Evolutionary conservation across 30 jellyfish, hydroid and myxozoan genomes (phyloP), one percentile per base, ranked within the genome.

Genomic region (Turritopsis dohrnii): DNA sequence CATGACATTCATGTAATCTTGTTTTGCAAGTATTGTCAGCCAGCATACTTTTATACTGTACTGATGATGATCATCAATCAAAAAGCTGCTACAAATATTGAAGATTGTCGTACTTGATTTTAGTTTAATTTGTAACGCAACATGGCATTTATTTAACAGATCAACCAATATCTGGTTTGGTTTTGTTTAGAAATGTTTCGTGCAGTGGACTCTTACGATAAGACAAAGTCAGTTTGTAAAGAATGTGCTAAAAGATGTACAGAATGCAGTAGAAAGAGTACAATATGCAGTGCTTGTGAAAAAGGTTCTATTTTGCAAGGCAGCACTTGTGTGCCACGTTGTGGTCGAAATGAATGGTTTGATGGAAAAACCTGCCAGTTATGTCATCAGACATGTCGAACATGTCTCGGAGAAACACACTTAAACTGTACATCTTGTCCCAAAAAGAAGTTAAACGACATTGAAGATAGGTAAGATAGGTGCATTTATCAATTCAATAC

Each of bases 351-450:
- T 72, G 80, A 87, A 81, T 94, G 72, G 89, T 83, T 88, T 23
- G 94, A 87, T 71, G 95, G 96, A 74, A 53, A 80, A 19, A 79
- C 27, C 27, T 94, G 99, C 86, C 79, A 76, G 22, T 76, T 73
- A 7, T 94, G 99, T 76, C 96, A 94, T 71, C 76, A 69, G 1
- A 85, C 99, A 7, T 94, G 99, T 79, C 89, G 88, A 30, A 88
- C 99, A 18, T 94, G 99, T 74, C 80, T 52, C 31, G 99, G 96
- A 71, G 54, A 28, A 1, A 84, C 91, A 26, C 26, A 74, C 25
- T 75, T 54, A 1, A 89, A 94, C 72, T 94, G 99, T 80, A 94
- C 96, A 52, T 73, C 93, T 20, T 94, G 99, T 76, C 94, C 87
- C 13, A 80, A 80, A 27, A 80, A 52, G 53, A 23, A 28, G 26